A percentile compares a stretch with the other conserved stretches of the same genome.
These are phyloP conservation scores for Balaenoptera acutorostrata DNA, from an alignment of 2,113 vertebrate species.

Conservation along the genomic window DNA sequence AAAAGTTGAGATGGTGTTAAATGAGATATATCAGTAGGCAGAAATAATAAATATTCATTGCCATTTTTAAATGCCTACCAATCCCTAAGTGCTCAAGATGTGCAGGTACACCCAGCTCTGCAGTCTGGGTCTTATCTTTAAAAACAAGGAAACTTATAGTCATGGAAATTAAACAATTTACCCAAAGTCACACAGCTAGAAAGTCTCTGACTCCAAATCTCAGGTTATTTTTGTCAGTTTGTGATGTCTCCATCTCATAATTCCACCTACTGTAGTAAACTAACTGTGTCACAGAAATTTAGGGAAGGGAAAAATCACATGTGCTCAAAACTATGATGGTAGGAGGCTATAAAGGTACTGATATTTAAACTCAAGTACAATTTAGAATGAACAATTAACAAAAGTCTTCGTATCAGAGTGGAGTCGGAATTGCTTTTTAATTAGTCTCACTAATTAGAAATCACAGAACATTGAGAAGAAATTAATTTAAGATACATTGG, in stretches of 20 bases:
- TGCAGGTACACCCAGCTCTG: neutral
- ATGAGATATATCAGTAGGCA: neutral
- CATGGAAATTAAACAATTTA: neutral
- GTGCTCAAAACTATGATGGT: neutral
- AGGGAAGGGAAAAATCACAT: neutral
- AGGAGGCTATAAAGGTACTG: neutral
- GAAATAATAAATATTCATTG: neutral
- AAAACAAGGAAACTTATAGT: neutral
- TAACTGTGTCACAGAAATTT: neutral
- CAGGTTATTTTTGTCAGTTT: neutral
- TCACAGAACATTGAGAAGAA: neutral
- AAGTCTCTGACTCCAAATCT: neutral
- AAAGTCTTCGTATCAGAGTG: neutral
- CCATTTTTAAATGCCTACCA: neutral
- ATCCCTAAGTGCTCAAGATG: neutral
- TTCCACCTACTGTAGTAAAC: neutral
- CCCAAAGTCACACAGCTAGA: neutral
- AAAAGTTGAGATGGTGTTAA: neutral
- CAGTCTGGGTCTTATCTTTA: neutral
- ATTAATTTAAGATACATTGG: neutral
- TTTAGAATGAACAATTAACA: neutral
- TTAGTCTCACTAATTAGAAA: neutral
- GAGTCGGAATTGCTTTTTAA: neutral
- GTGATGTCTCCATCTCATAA: neutral
- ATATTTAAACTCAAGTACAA: neutral